Evolutionary conservation across 2,888 invertebrate species (phyloP), one percentile per base, ranked within the genome.

Genomic region (Xanthia icteritia): DNA sequence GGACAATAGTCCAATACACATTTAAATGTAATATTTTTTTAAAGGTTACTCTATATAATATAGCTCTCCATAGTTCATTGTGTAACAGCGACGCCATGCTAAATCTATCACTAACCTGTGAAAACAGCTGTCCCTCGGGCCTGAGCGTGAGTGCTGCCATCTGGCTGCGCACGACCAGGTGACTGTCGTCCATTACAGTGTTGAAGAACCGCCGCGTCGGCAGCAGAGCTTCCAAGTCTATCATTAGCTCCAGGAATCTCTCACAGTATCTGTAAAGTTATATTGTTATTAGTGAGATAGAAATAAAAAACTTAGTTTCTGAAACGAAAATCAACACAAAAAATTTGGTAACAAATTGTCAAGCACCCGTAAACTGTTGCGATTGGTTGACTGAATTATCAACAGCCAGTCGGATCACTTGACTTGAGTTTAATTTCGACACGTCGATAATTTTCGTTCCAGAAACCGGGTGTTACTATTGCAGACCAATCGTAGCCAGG

Each of bases 161-260:
- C 89, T 98, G 98, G 91, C 99, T 99, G 71, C 98, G 97, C 17
- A 99, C 99, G 66, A 99, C 98, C 58, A 99, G 96, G 93, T 99
- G 99, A 82, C 98, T 98, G 94, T 99, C 99, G 92, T 99, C 99
- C 94, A 99, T 97, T 1, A 99, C 98, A 0, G 99, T 98, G 95
- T 99, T 99, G 95, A 99, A 99, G 95, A 99, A 99, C 69, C 99
- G 97, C 58, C 99, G 97, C 0, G 99, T 99, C 0, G 99, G 99
- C 90, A 99, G 95, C 84, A 99, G 96, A 0, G 99, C 99, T 92
- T 99, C 99, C 88, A 99, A 96, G 94, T 99, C 99, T 76, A 99
- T 99, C 95, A 99, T 97, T 84, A 99, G 97, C 95, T 99, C 99
- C 81, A 99, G 94, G 95, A 99, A 99, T 64, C 99, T 97, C 96